These are phyloP conservation scores for Atta cephalotes DNA, from an alignment of 1,140 invertebrate species.

Conservation along the genomic window DNA sequence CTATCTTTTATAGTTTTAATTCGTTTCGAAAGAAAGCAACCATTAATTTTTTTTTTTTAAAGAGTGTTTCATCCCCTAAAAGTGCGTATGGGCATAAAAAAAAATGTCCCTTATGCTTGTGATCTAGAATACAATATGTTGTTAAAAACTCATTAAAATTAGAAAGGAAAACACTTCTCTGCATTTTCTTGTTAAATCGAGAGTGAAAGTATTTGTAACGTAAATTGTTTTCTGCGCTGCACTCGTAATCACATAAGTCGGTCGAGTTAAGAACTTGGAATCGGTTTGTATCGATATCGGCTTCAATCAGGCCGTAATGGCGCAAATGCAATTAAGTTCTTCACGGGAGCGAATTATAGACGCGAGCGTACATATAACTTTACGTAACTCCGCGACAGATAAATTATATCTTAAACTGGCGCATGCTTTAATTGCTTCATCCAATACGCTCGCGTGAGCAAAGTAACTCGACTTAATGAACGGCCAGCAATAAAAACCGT, in stretches of 20 bases:
- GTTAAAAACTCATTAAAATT: too few species aligned
- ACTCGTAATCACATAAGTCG: neutral
- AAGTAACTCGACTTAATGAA: constrained; percentile 66
- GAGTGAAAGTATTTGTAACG: neutral
- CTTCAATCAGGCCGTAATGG: constrained; percentile 21
- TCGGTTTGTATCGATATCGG: constrained; percentile 51
- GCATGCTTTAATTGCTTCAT: constrained; percentile 65
- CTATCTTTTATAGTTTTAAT: too few species aligned
- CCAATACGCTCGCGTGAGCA: constrained; percentile 27
- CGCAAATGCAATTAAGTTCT: constrained; percentile 67
- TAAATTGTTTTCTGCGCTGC: constrained; percentile 17
- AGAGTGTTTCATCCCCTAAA: too few species aligned
- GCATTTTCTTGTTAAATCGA: too few species aligned
- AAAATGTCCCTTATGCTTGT: too few species aligned
- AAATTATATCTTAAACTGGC: constrained; percentile 64
- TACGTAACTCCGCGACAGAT: constrained; percentile 59
- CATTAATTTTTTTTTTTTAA: too few species aligned
- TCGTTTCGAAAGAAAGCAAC: too few species aligned
- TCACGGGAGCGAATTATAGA: constrained; percentile 1
- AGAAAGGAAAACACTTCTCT: too few species aligned
- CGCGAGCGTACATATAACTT: neutral
- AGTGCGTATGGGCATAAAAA: too few species aligned
- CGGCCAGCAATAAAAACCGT: constrained; percentile 57
- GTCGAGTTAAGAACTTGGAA: constrained; percentile 56
- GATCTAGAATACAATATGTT: too few species aligned